phyloP scores from a whole-genome alignment of 2,888 invertebrate species.

The Hypselothyrea guttata region DNA sequence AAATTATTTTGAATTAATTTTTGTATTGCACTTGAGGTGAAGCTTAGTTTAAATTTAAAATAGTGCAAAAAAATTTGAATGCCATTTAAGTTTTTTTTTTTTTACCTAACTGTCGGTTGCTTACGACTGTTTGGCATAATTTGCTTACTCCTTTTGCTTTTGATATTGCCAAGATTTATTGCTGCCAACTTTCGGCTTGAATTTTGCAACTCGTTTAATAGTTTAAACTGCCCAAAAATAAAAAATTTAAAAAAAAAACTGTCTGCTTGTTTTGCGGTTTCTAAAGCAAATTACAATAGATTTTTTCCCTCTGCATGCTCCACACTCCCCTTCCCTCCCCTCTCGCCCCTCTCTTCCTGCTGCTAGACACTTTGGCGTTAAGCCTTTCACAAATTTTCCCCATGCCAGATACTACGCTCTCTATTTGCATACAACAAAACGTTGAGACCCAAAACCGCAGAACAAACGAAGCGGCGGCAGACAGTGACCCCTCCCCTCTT shows the following conservation, averaged over 20 bases:
- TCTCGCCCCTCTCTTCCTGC: conserved; percentile 47
- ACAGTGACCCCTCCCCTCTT: neutral
- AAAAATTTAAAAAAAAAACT: neutral
- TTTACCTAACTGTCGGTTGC: too few species aligned
- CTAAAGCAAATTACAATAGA: conserved; percentile 58
- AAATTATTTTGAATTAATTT: too few species aligned
- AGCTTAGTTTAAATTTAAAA: too few species aligned
- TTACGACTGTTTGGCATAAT: too few species aligned
- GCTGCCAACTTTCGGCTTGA: conserved; percentile 6
- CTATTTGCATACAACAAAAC: conserved; percentile 53
- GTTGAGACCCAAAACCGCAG: conserved; percentile 52
- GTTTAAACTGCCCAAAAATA: conserved; percentile 5
- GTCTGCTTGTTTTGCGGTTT: conserved; percentile 48
- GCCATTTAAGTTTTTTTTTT: too few species aligned
- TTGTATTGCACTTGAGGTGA: too few species aligned
- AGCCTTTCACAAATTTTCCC: conserved; percentile 68
- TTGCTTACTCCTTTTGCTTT: too few species aligned
- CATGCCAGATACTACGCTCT: conserved; percentile 7
- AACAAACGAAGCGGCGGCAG: conserved; percentile 36
- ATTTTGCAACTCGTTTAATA: conserved; percentile 11
- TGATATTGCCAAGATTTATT: too few species aligned
- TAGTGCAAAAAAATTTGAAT: too few species aligned
- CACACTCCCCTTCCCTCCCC: too few species aligned
- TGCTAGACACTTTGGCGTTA: conserved; percentile 64
- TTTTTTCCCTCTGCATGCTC: conserved; percentile 12